phyloP scores from a whole-genome alignment of 2,797 vertebrate genomes.

The Chelon auratus region DNA sequence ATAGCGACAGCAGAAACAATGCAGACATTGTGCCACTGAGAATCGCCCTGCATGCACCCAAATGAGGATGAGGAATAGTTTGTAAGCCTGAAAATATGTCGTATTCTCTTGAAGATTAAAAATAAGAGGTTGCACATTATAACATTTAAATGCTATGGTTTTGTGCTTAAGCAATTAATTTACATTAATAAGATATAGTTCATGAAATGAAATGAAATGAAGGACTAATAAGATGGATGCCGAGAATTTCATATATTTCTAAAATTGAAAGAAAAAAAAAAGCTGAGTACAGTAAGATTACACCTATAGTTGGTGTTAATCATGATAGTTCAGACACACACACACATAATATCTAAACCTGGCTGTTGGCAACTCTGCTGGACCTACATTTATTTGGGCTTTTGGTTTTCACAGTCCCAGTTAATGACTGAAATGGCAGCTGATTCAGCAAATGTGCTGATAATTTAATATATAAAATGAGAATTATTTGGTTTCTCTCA shows the following conservation, averaged over 20 bases:
- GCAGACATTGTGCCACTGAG: background rate
- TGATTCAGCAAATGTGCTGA: background rate
- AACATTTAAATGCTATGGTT: background rate
- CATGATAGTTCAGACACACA: background rate
- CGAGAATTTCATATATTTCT: no score
- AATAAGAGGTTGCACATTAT: background rate
- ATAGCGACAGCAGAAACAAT: background rate
- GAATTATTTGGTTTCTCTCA: no score
- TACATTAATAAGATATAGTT: background rate
- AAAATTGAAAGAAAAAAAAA: no score
- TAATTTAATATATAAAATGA: background rate
- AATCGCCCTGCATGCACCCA: background rate
- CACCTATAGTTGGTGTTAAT: no score
- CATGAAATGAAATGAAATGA: background rate
- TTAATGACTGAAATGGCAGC: background rate
- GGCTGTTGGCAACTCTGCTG: background rate
- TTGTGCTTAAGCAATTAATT: constrained; percentile 24
- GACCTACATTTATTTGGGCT: background rate
- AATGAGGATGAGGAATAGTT: background rate
- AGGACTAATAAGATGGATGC: background rate
- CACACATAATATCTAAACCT: background rate
- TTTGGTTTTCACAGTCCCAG: background rate
- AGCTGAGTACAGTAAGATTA: no score
- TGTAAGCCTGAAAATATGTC: background rate
- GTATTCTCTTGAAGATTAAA: background rate